Conservation (phyloP, 2,888 invertebrate species). For the Rhimphoctona megacephalus region DNA sequence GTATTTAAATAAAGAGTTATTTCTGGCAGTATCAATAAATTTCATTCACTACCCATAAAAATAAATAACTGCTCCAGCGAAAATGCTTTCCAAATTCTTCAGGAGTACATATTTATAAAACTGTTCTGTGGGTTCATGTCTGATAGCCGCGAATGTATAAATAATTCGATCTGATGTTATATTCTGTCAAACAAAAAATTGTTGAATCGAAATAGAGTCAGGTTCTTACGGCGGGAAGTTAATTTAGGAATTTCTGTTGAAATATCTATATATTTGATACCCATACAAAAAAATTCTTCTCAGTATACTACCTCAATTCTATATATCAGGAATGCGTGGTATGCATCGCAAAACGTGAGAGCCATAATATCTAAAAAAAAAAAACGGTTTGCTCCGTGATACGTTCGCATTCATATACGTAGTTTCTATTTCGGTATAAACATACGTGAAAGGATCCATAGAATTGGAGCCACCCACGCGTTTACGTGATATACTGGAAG, state of each 20-base stretch:
- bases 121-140: not conserved
- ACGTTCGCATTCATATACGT: not conserved
- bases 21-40: not conserved
- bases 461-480: slow-evolving; percentile 34
- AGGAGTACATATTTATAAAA: not conserved
- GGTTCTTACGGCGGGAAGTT: not conserved
- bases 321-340: not conserved
- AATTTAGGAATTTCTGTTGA: not conserved
- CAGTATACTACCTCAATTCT: not conserved
- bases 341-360: not conserved
- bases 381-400: not conserved
- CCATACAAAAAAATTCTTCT: not conserved
- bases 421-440: slow-evolving; percentile 24
- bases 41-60: not conserved
- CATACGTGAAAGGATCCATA: slow-evolving; percentile 5
- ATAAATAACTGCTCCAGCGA: not conserved
- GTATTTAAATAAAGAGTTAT: not conserved
- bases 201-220: not conserved
- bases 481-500: not conserved
- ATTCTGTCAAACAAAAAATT: not conserved
- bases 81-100: not conserved
- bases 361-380: not conserved
- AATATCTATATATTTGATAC: not conserved
- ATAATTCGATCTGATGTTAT: not conserved
- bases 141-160: no score